A percentile compares a stretch with the other conserved stretches of the same genome.
phyloP scores from a whole-genome alignment of 2,888 invertebrate genomes.

The Trichopoda pennipes region DNA sequence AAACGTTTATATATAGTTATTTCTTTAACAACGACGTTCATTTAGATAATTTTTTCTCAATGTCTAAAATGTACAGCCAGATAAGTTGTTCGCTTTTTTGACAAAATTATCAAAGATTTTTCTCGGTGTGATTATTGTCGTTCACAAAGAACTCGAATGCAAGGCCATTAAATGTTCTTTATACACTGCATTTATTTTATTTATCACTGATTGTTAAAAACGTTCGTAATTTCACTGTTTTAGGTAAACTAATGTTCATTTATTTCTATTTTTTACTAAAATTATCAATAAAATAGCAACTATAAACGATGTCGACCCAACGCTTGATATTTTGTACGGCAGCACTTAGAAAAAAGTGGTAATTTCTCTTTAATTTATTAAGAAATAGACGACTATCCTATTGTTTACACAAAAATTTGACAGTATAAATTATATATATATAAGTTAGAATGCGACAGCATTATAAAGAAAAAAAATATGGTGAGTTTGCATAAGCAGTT shows the following conservation, averaged over 20 bases:
- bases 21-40: conserved; percentile 34
- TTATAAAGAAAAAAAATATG: not conserved
- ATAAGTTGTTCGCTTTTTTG: conserved; percentile 23
- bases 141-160: conserved; percentile 48
- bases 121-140: conserved; percentile 48
- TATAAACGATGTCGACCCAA: conserved; percentile 68
- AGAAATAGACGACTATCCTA: conserved; percentile 34
- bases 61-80: conserved; percentile 47
- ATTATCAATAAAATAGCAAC: conserved; percentile 56
- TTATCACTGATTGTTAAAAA: not conserved
- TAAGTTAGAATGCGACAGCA: conserved; percentile 51
- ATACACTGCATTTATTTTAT: not conserved
- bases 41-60: conserved; percentile 43
- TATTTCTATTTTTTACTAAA: conserved; percentile 48
- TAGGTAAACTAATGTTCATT: conserved; percentile 17
- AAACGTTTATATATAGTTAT: conserved; percentile 24
- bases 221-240: conserved; percentile 42
- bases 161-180: conserved; percentile 3
- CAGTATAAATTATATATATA: conserved; percentile 13
- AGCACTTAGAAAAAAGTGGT: conserved; percentile 64
- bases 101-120: conserved; percentile 45
- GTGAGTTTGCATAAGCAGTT: conserved; percentile 5
- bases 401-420: conserved; percentile 62
- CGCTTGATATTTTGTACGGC: conserved; percentile 71
- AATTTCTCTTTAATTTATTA: conserved; percentile 43